Conservation (phyloP, 2,888 invertebrate genomes). For the Xanthia togata region DNA sequence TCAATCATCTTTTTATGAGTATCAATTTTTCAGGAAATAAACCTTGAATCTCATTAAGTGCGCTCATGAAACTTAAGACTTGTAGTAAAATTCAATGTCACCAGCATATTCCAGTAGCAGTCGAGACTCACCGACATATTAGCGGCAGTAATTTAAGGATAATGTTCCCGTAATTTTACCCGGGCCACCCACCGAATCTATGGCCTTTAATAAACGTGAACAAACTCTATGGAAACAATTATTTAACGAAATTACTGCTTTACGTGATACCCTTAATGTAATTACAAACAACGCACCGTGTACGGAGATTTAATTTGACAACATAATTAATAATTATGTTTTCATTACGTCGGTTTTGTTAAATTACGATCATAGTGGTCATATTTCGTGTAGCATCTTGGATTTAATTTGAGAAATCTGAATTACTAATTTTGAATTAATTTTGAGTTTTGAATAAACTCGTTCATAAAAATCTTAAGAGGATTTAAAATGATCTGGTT, state of each 20-base stretch:
- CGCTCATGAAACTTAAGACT: constrained; percentile 55
- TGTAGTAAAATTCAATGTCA: constrained; percentile 75
- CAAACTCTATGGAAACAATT: constrained; percentile 86
- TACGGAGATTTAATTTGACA: constrained; percentile 76
- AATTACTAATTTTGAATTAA: constrained; percentile 21
- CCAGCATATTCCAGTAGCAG: constrained; percentile 70
- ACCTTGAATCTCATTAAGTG: constrained; percentile 60
- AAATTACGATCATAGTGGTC: constrained; percentile 50
- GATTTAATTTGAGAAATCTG: constrained; percentile 36
- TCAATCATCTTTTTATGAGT: constrained; percentile 30
- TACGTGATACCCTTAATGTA: constrained; percentile 85
- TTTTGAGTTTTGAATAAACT: constrained; percentile 1
- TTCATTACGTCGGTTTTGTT: constrained; percentile 60
- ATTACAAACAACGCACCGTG: constrained; percentile 79
- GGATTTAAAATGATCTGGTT: constrained; percentile 16
- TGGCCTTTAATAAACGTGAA: constrained; percentile 89
- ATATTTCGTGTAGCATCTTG: constrained; percentile 50
- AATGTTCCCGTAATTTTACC: constrained; percentile 86
- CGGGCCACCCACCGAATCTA: constrained; percentile 86
- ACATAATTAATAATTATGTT: constrained; percentile 74
- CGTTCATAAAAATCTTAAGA: not conserved
- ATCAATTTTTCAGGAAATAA: constrained; percentile 61
- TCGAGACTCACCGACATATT: constrained; percentile 85
- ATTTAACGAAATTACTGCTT: constrained; percentile 87
- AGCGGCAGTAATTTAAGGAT: constrained; percentile 88